These are phyloP conservation scores for Daktulosphaira vitifoliae DNA, from an alignment of 1,140 invertebrate genomes.

Conservation along the genomic window DNA sequence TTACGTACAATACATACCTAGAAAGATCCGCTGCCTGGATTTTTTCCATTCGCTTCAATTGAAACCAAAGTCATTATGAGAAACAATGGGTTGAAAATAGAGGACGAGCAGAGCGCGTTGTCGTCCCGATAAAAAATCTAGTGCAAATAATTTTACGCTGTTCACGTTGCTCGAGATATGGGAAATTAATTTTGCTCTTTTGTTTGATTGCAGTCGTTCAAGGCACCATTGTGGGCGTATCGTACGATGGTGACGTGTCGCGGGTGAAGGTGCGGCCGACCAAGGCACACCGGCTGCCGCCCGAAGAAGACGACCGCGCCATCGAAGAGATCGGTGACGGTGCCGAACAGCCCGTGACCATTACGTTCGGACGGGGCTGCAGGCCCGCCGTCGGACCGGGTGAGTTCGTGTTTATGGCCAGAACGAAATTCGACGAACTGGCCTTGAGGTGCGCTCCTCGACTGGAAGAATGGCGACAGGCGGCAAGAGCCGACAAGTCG, in stretches of 20 bases:
- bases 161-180: too few species aligned
- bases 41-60: too few species aligned
- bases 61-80: too few species aligned
- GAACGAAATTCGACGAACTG: slow-evolving; percentile 16
- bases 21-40: too few species aligned
- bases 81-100: too few species aligned
- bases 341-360: background rate
- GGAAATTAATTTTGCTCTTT: background rate
- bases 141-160: too few species aligned
- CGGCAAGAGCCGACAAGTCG: slow-evolving; percentile 9
- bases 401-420: slow-evolving; percentile 21
- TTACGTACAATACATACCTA: too few species aligned
- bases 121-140: too few species aligned
- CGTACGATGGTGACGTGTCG: slow-evolving; percentile 23
- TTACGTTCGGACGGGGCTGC: slow-evolving; percentile 19
- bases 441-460: slow-evolving; percentile 20
- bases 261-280: slow-evolving; percentile 18
- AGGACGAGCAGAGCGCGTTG: too few species aligned
- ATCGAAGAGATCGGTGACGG: background rate
- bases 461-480: slow-evolving; percentile 19
- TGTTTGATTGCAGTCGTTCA: slow-evolving; percentile 12
- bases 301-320: slow-evolving; percentile 13
- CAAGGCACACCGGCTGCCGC: slow-evolving; percentile 17
- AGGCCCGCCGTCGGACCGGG: slow-evolving; percentile 18
- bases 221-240: slow-evolving; percentile 25